These are phyloP conservation scores for Mormyrus proboscirostris DNA, from an alignment of 2,797 vertebrate species.

Conservation along the genomic window DNA sequence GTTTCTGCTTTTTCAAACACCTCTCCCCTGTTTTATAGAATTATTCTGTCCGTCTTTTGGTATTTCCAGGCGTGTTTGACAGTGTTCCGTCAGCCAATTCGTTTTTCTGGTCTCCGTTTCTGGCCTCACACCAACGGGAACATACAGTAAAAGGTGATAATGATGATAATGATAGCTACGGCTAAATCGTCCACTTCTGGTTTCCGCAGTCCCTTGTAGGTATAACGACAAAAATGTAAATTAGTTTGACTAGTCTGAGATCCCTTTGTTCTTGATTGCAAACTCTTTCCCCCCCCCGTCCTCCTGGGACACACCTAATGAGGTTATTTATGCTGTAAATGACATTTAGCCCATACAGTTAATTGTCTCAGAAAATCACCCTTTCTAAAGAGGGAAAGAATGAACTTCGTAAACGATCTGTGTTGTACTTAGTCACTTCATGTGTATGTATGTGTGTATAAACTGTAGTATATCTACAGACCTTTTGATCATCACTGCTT, in stretches of 20 bases:
- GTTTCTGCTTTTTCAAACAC: background rate
- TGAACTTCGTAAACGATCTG: background rate
- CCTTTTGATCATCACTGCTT: background rate
- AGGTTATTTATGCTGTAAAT: background rate
- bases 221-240: background rate
- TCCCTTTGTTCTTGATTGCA: background rate
- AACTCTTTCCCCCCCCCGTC: background rate
- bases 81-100: background rate
- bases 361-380: background rate
- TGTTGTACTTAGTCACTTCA: background rate
- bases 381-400: background rate
- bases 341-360: background rate
- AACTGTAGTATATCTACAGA: background rate
- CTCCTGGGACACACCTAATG: background rate
- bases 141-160: background rate
- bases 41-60: background rate
- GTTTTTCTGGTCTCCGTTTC: background rate
- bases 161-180: background rate
- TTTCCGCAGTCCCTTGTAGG: background rate
- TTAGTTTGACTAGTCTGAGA: background rate
- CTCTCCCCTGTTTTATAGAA: background rate
- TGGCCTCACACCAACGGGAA: background rate
- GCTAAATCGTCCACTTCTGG: background rate
- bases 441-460: background rate
- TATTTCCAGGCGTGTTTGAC: background rate